Base-by-base conservation (phyloP, 53 echinoderm and acorn worm genomes). In the Holothuria scabra region DNA sequence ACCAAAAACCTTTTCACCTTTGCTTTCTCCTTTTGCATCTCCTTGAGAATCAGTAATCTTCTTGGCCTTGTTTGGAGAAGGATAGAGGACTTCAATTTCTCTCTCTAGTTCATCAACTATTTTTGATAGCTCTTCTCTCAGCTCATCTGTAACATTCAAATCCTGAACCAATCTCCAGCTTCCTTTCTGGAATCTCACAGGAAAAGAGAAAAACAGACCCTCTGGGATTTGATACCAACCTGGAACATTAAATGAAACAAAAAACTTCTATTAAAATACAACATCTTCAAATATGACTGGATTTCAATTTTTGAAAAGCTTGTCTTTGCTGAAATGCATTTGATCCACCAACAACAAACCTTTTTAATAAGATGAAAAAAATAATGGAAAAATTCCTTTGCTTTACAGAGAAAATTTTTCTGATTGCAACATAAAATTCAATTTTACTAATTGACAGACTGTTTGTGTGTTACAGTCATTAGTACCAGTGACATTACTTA, bases 141-240 rank as follows among this genome's bases (percentile, higher is more conserved):
- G 28, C 46, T 91, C 92, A 24, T 84, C 78, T n/a, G 86, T 88
- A 60, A 96, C 56, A 67, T 90, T 76, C 21, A 93, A 66, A 76
- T 96, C 96, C 64, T 96, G 90, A 30, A 91, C 88, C 9, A 96
- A 93, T 71, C 93, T 93, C 91, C 91, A 96, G 7, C 84, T 84
- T 18, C 96, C 96, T 62, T 85, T 79, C 81, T 93, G 93, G 65
- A 96, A 93, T 81, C 93, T 96, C 67, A 96, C 96, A 4, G 96
- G 96, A 21, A 96, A 84, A 28, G 96, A 93, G 86, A 74, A 96
- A 24, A 96, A 88, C 28, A 96, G 89, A 72, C 85, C 92, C 59
- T 81, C 88, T 41, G 96, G 93, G 14, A 96, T 81, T 37, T 96
- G 83, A 67, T 96, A 96, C 91, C 92, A 93, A 49, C 93, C 96